Percentiles rank a stretch among this genome's conserved stretches.
Evolutionary conservation across 2,888 invertebrate species (phyloP).

Genomic region (Acronicta alni): DNA sequence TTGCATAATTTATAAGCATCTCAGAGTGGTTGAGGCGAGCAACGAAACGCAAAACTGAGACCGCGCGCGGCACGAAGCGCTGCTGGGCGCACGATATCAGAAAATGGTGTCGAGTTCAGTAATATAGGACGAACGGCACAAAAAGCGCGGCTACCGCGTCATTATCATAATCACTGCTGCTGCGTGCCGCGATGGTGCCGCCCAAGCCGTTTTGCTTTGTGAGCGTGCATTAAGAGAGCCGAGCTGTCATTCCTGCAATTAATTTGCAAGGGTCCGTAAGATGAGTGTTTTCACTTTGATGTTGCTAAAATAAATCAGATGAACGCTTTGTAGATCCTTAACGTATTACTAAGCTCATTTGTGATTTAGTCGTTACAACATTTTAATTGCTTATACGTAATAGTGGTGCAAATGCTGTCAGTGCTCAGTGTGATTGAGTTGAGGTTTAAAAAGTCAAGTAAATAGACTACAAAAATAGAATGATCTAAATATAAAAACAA

Average conservation of each 20-base stretch:
- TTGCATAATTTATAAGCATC: constrained; percentile 87
- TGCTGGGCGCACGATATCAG: constrained; percentile 68
- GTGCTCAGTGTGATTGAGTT: too few relatives aligned
- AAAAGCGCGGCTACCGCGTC: constrained; percentile 87
- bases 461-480: too few relatives aligned
- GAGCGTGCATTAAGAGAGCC: constrained; percentile 85
- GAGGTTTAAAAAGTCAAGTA: too few relatives aligned
- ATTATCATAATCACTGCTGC: constrained; percentile 88
- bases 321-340: constrained; percentile 14
- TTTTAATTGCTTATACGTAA: too few relatives aligned
- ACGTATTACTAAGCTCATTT: neutral
- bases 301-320: constrained; percentile 38
- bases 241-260: constrained; percentile 85
- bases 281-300: constrained; percentile 72
- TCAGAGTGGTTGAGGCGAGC: constrained; percentile 78
- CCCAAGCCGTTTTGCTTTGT: constrained; percentile 87
- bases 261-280: constrained; percentile 81
- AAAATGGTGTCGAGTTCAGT: constrained; percentile 83
- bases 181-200: constrained; percentile 81
- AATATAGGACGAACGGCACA: constrained; percentile 82
- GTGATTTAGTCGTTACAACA: too few relatives aligned
- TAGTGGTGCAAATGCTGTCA: too few relatives aligned
- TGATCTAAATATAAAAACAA: too few relatives aligned
- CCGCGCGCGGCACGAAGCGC: constrained; percentile 58
- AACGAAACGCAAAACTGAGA: constrained; percentile 66